A percentile compares a stretch with the other conserved stretches of the same genome.
Evolutionary conservation across 1,140 invertebrate genomes (phyloP).

Genomic region (Panulirus ornatus): DNA sequence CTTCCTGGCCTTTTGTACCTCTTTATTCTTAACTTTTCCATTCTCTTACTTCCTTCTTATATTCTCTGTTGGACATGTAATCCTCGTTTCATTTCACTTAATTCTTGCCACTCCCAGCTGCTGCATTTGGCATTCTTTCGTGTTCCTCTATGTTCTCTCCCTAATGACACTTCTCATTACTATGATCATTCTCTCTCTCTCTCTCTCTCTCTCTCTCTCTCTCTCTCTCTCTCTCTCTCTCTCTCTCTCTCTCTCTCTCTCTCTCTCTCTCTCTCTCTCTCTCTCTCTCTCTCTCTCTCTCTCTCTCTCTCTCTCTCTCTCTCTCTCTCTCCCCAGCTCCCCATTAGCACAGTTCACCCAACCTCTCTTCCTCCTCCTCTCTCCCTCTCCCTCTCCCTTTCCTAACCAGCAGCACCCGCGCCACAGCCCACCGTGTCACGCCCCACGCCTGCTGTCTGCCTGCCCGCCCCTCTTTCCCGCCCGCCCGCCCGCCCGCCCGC

Average conservation of each 20-base stretch:
- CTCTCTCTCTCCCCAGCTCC: background rate
- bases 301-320: background rate
- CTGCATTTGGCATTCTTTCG: too few species aligned
- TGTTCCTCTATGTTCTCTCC: too few species aligned
- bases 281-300: background rate
- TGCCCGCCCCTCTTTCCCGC: background rate
- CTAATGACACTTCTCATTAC: too few species aligned
- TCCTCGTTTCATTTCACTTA: too few species aligned
- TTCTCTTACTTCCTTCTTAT: too few species aligned
- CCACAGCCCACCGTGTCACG: too few species aligned
- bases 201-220: background rate
- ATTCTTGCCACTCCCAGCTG: too few species aligned
- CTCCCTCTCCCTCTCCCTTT: background rate
- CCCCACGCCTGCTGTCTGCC: background rate
- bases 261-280: background rate
- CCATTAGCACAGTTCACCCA: background rate
- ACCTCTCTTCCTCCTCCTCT: background rate
- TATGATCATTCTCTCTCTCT: too few species aligned
- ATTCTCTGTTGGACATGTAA: too few species aligned
- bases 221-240: background rate
- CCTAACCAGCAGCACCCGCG: background rate
- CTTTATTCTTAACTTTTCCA: too few species aligned
- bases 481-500: background rate
- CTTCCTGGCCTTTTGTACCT: too few species aligned
- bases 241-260: background rate